Base-by-base conservation (phyloP, 2,113 vertebrate species). In the Lophura nycthemera region DNA sequence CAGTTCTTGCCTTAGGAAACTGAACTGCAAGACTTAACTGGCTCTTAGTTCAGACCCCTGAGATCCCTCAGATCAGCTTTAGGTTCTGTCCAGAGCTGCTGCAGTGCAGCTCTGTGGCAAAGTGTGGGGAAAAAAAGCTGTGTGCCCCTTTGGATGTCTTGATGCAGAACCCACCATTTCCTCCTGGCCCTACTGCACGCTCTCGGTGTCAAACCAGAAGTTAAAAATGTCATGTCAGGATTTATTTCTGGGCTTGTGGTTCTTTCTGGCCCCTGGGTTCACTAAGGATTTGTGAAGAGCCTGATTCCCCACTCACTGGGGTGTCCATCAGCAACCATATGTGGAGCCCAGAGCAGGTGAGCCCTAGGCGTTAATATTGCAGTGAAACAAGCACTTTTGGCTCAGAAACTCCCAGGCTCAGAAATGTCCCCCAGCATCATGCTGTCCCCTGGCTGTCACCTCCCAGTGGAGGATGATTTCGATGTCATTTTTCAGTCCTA, bases 121-220 rank as follows among this genome's bases (percentile, higher is more conserved):
- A 29, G 52, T 29, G 27, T 54, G 43, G 30, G 56, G n/a, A 77
- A 52, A 21, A 32, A 63, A 22, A 74, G n/a, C 45, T 66, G n/a
- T 1, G 52, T n/a, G 11, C 32, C 15, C 42, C 36, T 47, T 59
- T 70, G 52, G 59, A 21, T 75, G 32, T 67, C 57, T 78, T 71
- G 52, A 25, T 63, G 30, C 48, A 80, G 80, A 76, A 13, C 15
- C 60, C 32, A 8, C 32, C 5, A 5, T 40, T 76, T 66, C 40
- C 17, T 83, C 42, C 77, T 6, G 11, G 30, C 56, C 42, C 36
- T 73, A 43, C 75, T 69, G 72, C 61, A 5, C 16, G n/a, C 19
- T 19, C 42, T 57, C 11, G 2, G 0, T 7, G 21, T 63, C 34
- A 70, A 74, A 16, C 18, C n/a, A 27, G 13, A 3, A 4, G 8